Percentiles rank a stretch among this genome's conserved stretches.
Conservation (phyloP, 1,140 invertebrate species). For the Geopemphigus sp. region DNA sequence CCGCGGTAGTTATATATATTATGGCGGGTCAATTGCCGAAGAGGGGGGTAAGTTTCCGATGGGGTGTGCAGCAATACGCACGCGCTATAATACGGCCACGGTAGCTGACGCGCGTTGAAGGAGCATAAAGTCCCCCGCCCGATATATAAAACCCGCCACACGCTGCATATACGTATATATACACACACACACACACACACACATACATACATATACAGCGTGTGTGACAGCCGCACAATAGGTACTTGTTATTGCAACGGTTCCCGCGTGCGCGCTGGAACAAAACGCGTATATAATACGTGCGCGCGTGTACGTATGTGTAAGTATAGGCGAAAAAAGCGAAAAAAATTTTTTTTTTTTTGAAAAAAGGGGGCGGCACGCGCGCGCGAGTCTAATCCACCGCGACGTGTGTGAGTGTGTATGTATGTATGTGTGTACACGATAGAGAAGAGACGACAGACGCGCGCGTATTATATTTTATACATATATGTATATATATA, state of each 20-base stretch:
- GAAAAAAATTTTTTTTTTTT: too few relatives aligned
- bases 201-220: too few relatives aligned
- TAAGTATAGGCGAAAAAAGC: neutral
- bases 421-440: neutral
- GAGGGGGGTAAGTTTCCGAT: constrained; percentile 19
- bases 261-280: constrained; percentile 21
- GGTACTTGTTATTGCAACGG: constrained; percentile 50
- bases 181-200: too few relatives aligned
- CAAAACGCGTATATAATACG: constrained; percentile 17
- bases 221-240: constrained; percentile 46
- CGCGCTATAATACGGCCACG: constrained; percentile 12
- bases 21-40: neutral
- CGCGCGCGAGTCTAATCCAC: constrained; percentile 45
- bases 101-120: neutral
- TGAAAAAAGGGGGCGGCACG: constrained; percentile 39
- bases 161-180: too few relatives aligned
- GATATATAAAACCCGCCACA: neutral
- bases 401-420: constrained; percentile 8
- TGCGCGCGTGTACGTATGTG: neutral
- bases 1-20: constrained; percentile 2
- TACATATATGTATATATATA: neutral
- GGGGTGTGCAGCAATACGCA: neutral
- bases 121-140: neutral
- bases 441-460: neutral
- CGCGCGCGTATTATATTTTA: too few relatives aligned